Evolutionary conservation across 2,113 vertebrate genomes (phyloP).

Genomic region (Aepyceros melampus): DNA sequence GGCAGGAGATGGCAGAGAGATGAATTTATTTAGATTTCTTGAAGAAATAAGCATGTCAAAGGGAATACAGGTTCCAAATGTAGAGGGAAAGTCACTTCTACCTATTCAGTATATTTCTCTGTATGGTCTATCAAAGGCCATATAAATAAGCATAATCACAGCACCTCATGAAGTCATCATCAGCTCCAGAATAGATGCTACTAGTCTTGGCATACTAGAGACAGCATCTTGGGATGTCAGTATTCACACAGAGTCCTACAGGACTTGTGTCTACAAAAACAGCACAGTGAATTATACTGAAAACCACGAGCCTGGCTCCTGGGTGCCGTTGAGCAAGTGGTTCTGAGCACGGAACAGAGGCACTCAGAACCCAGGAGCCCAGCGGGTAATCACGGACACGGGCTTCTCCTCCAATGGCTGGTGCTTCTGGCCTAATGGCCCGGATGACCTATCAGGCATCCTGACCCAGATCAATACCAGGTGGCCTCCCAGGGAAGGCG

Average conservation of each 20-base stretch:
- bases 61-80: not conserved
- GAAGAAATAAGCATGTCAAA: not conserved
- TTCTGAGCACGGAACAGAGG: not conserved
- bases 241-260: not conserved
- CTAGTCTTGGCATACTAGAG: not conserved
- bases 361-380: not conserved
- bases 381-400: not conserved
- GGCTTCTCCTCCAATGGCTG: not conserved
- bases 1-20: not conserved
- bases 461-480: not conserved
- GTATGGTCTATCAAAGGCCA: not conserved
- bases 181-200: not conserved
- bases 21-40: conserved; percentile 3
- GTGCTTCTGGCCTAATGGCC: not conserved
- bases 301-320: not conserved
- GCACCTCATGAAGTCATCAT: not conserved
- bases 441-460: not conserved
- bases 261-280: not conserved
- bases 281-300: not conserved
- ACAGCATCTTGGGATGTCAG: not conserved
- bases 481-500: not conserved
- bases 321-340: not conserved
- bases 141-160: not conserved
- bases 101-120: not conserved
- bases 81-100: not conserved